Base-by-base conservation (phyloP, 1,140 invertebrate species). In the Habropoda laboriosa region DNA sequence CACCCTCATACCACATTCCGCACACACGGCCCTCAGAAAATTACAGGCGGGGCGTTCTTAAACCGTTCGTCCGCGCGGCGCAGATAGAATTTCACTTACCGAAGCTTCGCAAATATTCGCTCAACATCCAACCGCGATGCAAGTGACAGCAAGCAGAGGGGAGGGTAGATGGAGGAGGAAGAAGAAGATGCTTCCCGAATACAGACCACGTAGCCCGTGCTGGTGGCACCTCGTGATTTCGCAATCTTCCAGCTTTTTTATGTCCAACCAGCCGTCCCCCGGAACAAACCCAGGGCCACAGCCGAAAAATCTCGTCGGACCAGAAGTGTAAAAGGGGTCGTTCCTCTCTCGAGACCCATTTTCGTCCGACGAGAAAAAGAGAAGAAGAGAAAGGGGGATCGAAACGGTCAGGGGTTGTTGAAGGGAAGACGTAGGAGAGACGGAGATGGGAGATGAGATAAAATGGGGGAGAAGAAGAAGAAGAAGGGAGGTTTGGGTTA, bases 31-130 rank as follows among this genome's bases (percentile, higher is more conserved):
- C 72, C 55, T 51, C 74, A 18, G 58, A 55, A 47, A 85, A 82
- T 85, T 86, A 86, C 83, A 76, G 64, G 51, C 16, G 49, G 67
- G 42, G 64, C 68, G 63, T 81, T 81, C 73, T 85, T 80, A 76
- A 85, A 81, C 80, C 79, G 70, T 21, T 57, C 53, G 55, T 21
- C 55, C 60, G 66, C 57, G 78, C 67, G 45, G 53, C 70, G 51
- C 57, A 51, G 82, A 84, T 85, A 84, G 82, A 85, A 86, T 86
- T 86, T 86, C 83, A 86, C 73, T 86, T 86, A 71, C 51, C 79
- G 32, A 70, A 49, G 74, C 84, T 81, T 86, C 67, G 83, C 83
- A 85, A 86, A 86, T 86, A 85, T 85, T 75, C 83, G 79, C 70
- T 66, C 83, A 73, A 82, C 79, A 85, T 86, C 79, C 51, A 70